Conservation (phyloP, 2,797 vertebrate genomes). For the Melanitta fusca region DNA sequence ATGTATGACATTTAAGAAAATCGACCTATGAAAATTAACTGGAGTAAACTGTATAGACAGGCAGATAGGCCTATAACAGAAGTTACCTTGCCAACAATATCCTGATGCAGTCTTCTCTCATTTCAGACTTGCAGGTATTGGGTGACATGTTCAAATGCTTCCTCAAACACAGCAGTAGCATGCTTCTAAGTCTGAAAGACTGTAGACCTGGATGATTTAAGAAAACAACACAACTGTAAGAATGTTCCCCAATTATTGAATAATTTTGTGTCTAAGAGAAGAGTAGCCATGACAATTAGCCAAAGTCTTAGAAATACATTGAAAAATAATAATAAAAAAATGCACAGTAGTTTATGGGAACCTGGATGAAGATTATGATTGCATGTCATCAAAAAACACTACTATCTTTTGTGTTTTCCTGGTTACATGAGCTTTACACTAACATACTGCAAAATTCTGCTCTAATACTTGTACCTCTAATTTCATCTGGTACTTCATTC, state of each 20-base stretch:
- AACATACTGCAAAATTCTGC: not conserved
- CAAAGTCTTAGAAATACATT: not conserved
- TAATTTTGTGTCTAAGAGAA: not conserved
- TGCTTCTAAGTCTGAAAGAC: not conserved
- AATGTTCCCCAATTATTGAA: not conserved
- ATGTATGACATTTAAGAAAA: not conserved
- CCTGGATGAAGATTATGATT: not conserved
- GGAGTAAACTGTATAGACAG: not conserved
- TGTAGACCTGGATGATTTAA: not conserved
- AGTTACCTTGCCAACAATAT: not conserved
- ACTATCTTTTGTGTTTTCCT: not conserved
- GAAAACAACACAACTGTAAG: not conserved
- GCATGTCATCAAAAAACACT: not conserved
- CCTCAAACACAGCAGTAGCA: not conserved
- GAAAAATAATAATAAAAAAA: not conserved
- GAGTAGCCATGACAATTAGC: not conserved
- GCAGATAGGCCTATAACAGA: not conserved
- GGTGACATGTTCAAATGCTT: not conserved
- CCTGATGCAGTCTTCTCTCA: not conserved
- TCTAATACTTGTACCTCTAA: not conserved
- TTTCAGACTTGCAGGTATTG: not conserved
- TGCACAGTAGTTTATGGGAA: rapidly evolving
- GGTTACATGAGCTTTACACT: not conserved
- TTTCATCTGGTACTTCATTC: not conserved
- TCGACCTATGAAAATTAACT: not conserved